Evolutionary conservation across 2,888 invertebrate genomes (phyloP).

Genomic region (Ectobius pallidus): DNA sequence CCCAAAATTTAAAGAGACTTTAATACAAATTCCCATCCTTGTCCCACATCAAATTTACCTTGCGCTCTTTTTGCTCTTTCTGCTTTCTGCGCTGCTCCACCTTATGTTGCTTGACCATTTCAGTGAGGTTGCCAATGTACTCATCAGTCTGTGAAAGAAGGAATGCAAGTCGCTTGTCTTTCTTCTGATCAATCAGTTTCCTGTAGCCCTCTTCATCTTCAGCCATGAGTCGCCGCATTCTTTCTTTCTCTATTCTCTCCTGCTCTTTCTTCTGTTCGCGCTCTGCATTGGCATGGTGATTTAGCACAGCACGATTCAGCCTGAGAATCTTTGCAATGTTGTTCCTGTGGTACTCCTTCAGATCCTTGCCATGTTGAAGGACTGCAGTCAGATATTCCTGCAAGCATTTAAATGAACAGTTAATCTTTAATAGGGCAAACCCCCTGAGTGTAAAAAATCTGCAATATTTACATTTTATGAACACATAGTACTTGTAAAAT

Average conservation of each 20-base stretch:
- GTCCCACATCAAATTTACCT: too few species aligned
- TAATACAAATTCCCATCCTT: too few species aligned
- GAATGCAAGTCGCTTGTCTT: constrained; percentile 67
- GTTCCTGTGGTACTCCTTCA: constrained; percentile 65
- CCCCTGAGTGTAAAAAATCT: too few species aligned
- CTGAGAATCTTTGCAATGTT: constrained; percentile 58
- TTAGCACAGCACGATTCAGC: constrained; percentile 62
- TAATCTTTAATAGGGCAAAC: too few species aligned
- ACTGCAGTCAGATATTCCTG: constrained; percentile 65
- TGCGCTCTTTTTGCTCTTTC: constrained; percentile 55
- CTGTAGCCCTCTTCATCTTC: constrained; percentile 67
- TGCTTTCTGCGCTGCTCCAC: constrained; percentile 58
- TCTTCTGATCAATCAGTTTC: constrained; percentile 69
- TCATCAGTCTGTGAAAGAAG: constrained; percentile 67
- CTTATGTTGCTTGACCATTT: constrained; percentile 60
- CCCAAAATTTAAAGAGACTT: too few species aligned
- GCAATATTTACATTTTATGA: too few species aligned
- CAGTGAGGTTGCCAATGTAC: constrained; percentile 63
- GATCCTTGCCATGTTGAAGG: constrained; percentile 64
- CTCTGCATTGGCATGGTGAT: constrained; percentile 67
- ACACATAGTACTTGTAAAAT: too few species aligned
- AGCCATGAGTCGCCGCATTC: constrained; percentile 67
- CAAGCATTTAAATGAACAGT: constrained; percentile 5
- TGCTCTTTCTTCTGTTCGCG: constrained; percentile 69
- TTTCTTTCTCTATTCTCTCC: constrained; percentile 66